Conservation (phyloP, 2,888 invertebrate genomes). For the Hesperia comma region DNA sequence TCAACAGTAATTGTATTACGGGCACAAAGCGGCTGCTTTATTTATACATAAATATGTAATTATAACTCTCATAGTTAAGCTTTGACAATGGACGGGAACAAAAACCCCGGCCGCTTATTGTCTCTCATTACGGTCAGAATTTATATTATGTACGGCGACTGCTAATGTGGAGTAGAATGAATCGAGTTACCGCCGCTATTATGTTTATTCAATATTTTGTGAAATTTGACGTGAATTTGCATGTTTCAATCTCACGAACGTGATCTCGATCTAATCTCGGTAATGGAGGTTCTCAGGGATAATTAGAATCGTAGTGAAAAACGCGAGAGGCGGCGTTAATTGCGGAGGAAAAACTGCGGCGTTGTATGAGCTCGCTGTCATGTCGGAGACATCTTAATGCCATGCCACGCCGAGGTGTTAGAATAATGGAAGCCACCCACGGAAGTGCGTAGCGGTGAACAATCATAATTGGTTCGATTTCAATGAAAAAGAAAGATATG, state of each 20-base stretch:
- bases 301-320: conserved; percentile 67
- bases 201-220: conserved; percentile 76
- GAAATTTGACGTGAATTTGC: conserved; percentile 56
- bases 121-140: conserved; percentile 68
- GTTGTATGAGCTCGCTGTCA: conserved; percentile 43
- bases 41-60: conserved; percentile 75
- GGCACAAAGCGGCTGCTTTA: conserved; percentile 66
- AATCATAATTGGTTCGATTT: conserved; percentile 32
- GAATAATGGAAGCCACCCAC: conserved; percentile 20
- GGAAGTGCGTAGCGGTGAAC: conserved; percentile 34
- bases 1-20: conserved; percentile 77
- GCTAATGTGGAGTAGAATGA: conserved; percentile 60
- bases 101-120: conserved; percentile 65
- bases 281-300: conserved; percentile 64
- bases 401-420: conserved; percentile 22
- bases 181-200: conserved; percentile 55
- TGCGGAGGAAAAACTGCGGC: conserved; percentile 45
- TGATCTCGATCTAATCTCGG: conserved; percentile 48
- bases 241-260: conserved; percentile 49
- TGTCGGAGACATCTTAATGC: conserved; percentile 35
- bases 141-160: conserved; percentile 63
- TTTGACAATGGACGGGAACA: conserved; percentile 78
- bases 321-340: conserved; percentile 54
- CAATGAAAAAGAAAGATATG: conserved; percentile 24
- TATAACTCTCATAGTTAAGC: conserved; percentile 70